phyloP scores from a whole-genome alignment of 2,113 vertebrate genomes.

The Gobio gobio region DNA sequence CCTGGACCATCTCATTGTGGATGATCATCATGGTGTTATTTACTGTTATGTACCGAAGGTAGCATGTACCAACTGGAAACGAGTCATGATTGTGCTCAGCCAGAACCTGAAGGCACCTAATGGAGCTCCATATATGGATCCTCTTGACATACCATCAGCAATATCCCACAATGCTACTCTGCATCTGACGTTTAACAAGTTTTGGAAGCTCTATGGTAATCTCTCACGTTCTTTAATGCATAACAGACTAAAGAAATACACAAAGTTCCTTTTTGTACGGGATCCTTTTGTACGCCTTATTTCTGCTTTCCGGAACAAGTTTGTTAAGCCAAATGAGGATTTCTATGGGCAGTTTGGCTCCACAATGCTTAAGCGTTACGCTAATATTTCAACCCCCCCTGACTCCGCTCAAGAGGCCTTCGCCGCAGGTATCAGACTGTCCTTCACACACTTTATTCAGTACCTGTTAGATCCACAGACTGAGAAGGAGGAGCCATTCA shows the following conservation, averaged over 20 bases:
- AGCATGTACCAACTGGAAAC: conserved; percentile 96
- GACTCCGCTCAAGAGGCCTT: conserved; percentile 83
- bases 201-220: conserved; percentile 8
- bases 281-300: conserved; percentile 96
- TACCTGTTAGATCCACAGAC: conserved; percentile 85
- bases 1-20: conserved; percentile 85
- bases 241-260: conserved; percentile 85
- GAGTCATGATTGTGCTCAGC: conserved; percentile 91
- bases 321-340: conserved; percentile 88
- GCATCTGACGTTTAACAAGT: conserved; percentile 28
- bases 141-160: conserved; percentile 82
- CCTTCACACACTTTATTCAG: conserved; percentile 87
- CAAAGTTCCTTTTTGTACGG: conserved; percentile 93
- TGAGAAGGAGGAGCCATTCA: conserved; percentile 60
- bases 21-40: conserved; percentile 88
- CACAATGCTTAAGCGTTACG: conserved; percentile 76
- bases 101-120: conserved; percentile 76
- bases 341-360: conserved; percentile 88
- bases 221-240: conserved; percentile 76
- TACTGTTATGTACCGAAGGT: conserved; percentile 97
- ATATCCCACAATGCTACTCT: conserved; percentile 82
- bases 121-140: conserved; percentile 73
- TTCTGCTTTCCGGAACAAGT: conserved; percentile 95
- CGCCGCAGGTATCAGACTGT: conserved; percentile 83
- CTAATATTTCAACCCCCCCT: conserved; percentile 81